A percentile compares a stretch with the other conserved stretches of the same genome.
Evolutionary conservation across 1,140 invertebrate species (phyloP).

Genomic region (Caenorhabditis remanei): DNA sequence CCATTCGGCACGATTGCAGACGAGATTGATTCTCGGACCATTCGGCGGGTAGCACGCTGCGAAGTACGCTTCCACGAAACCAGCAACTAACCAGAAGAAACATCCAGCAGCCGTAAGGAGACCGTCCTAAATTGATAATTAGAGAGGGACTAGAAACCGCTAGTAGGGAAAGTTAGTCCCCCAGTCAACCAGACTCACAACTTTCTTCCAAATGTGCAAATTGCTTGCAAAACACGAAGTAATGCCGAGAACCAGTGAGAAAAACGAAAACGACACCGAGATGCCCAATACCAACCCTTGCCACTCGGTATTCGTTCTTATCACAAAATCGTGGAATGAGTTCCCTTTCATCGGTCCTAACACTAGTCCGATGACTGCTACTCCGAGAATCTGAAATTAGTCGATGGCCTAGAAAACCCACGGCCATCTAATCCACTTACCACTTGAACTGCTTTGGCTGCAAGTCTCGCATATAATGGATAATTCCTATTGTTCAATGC

Average conservation of each 20-base stretch:
- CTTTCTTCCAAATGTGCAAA: slow-evolving; percentile 64
- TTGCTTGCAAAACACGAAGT: slow-evolving; percentile 63
- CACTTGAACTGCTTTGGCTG: slow-evolving; percentile 54
- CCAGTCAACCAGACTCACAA: slow-evolving; percentile 47
- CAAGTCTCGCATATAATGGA: slow-evolving; percentile 51
- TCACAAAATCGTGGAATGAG: slow-evolving; percentile 67
- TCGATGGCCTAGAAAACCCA: not conserved
- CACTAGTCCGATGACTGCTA: slow-evolving; percentile 66
- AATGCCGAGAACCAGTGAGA: slow-evolving; percentile 60
- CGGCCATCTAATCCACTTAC: slow-evolving; percentile 1
- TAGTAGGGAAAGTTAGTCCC: no score
- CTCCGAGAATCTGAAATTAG: slow-evolving; percentile 65
- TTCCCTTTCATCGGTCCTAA: slow-evolving; percentile 64
- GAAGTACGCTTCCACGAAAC: slow-evolving; percentile 69
- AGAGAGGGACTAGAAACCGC: no score
- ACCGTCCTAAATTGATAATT: slow-evolving; percentile 68
- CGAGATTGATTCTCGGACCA: slow-evolving; percentile 65
- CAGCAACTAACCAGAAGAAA: slow-evolving; percentile 65
- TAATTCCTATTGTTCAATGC: slow-evolving; percentile 52
- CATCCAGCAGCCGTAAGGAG: slow-evolving; percentile 58
- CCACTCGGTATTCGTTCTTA: slow-evolving; percentile 68
- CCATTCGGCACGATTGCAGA: slow-evolving; percentile 71
- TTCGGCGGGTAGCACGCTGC: slow-evolving; percentile 71
- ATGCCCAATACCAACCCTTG: slow-evolving; percentile 67
- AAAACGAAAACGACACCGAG: slow-evolving; percentile 48